These are phyloP conservation scores for Trichonephila clavata DNA, from an alignment of 1,140 invertebrate genomes.

Conservation along the genomic window DNA sequence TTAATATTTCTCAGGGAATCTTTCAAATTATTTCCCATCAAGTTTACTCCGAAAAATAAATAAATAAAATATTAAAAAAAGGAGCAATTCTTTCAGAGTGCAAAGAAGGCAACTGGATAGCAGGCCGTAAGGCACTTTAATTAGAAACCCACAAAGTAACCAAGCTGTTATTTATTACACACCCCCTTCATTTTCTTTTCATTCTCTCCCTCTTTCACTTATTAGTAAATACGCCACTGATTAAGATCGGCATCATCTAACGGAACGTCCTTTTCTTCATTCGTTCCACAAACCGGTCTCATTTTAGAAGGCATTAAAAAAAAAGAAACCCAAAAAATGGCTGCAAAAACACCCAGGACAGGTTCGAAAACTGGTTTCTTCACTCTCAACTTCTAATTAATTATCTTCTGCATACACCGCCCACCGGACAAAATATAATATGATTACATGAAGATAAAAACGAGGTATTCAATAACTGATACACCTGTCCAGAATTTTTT, in stretches of 20 bases:
- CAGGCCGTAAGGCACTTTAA: not conserved
- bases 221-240: constrained; percentile 39
- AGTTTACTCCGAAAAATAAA: not conserved
- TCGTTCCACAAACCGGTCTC: constrained; percentile 14
- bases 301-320: not conserved
- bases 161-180: constrained; percentile 44
- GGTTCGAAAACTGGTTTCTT: constrained; percentile 38
- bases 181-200: not conserved
- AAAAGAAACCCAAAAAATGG: constrained; percentile 18
- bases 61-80: not conserved
- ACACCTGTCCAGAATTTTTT: constrained; percentile 45
- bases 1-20: not conserved
- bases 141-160: constrained; percentile 46
- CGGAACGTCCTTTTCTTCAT: not conserved
- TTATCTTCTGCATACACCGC: constrained; percentile 27
- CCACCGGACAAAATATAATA: constrained; percentile 45
- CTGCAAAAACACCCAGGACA: not conserved
- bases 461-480: constrained; percentile 28
- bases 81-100: not conserved
- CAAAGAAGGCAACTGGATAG: not conserved
- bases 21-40: not conserved
- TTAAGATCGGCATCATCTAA: constrained; percentile 41
- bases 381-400: constrained; percentile 49
- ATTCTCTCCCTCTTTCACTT: not conserved
- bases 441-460: constrained; percentile 52